Evolutionary conservation across 2,113 vertebrate genomes (phyloP), one percentile per base, ranked within the genome.

Genomic region (Vireo altiloquus): DNA sequence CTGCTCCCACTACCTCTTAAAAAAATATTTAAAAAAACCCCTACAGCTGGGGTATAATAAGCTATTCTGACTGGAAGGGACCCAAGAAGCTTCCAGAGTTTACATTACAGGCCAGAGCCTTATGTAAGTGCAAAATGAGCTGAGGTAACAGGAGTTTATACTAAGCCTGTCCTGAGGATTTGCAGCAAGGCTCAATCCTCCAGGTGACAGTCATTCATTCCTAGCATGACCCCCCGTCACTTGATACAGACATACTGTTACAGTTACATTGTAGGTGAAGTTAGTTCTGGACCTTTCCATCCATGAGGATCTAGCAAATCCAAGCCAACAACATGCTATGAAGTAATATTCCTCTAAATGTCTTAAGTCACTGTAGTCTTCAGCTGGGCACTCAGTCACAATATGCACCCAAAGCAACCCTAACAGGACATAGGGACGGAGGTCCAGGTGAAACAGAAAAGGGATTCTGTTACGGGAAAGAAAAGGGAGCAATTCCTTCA

Each of bases 111-210:
- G 40, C 86, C 63, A 93, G 54, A 72, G 23, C 56, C 60, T 97
- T 96, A 96, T 31, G 7, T 96, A 96, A 97, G 85, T 59, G 40
- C 65, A 44, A 90, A 92, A 80, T 19, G 35, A 96, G 87, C 89
- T 83, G 85, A 95, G 82, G 54, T 74, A 89, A 91, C 80, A 92
- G 33, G 88, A 91, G 85, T 94, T 97, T 94, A 95, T 28, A 46
- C 54, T 95, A 97, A 97, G 94, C 74, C 70, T 94, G 89, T 81
- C 85, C 72, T 87, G 80, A 90, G 96, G 96, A 97, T 97, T 97
- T 97, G 54, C 91, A 95, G 77, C 30, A 74, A 94, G 82, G 74
- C 61, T 92, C 81, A 96, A 95, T 95, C 89, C 95, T 91, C 60
- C 89, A 89, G 71, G 78, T 82, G 68, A 96, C 75, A 56, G 65